Evolutionary conservation across 2,888 invertebrate species (phyloP), one percentile per base, ranked within the genome.

Genomic region (Amphimallon solstitiale): DNA sequence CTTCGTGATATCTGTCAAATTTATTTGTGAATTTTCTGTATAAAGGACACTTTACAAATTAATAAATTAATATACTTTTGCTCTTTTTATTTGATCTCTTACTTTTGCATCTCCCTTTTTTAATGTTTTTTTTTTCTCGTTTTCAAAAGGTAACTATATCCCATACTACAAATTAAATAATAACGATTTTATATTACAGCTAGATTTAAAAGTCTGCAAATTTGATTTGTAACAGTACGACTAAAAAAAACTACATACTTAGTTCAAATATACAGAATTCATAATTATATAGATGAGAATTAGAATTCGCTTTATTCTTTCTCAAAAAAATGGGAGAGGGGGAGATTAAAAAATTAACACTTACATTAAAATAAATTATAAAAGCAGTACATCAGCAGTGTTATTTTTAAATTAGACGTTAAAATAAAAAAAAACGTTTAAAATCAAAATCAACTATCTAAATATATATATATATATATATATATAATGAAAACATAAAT

Each of bases 401-500:
- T 62, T 12, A 15, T 51, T 29, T 12, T 23, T 62, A 19, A 62
- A 62, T 51, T 49, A 37, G 45, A 48, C 14, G 35, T 38, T 43
- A 48, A 61, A 46, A 49, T 17, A 48, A 48, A 48, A 48, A 48
- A 48, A 48, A 61, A 61, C 49, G 37, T 37, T n/a, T 49, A 38
- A 38, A 49, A 62, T 62, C 62, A 62, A n/a, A n/a, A 62, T 49
- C 62, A 62, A 62, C 62, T 59, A 62, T 40, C 51, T 62, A 62
- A 62, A 51, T 49, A 51, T 62, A 62, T 43, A 51, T 40, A 56
- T 56, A 40, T 40, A 23, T 21, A 15, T 56, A 59, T 43, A 34
- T 56, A 56, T 59, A 56, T 37, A 54, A 14, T 23, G 40, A 62
- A 75, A 74, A 73, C 70, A 76, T 76, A 77, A 76, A 77, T 77